Evolutionary conservation across 2,113 vertebrate species (phyloP).

Genomic region (Danio rerio): DNA sequence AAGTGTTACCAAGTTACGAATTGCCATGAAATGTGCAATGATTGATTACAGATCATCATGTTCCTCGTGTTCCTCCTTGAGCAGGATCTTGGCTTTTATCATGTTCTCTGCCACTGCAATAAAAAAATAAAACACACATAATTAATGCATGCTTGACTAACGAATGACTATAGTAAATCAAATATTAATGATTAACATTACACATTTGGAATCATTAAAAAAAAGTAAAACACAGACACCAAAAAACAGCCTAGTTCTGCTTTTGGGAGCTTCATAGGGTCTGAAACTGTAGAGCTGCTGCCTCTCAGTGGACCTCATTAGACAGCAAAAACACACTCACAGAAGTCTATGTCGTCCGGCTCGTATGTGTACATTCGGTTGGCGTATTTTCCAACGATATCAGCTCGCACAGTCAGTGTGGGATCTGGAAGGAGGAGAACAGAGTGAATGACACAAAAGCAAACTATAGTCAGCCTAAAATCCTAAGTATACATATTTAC

Average conservation of each 20-base stretch:
- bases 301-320: conserved; percentile 28
- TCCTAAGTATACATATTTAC: neutral
- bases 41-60: conserved; percentile 64
- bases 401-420: conserved; percentile 64
- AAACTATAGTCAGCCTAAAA: neutral
- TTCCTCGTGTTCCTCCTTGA: conserved; percentile 2
- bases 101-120: conserved; percentile 74
- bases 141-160: neutral
- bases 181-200: neutral
- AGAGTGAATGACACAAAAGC: neutral
- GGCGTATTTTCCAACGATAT: conserved; percentile 68
- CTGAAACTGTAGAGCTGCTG: conserved; percentile 8
- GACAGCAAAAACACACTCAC: conserved; percentile 67
- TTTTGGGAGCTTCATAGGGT: neutral
- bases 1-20: no score
- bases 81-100: conserved; percentile 67
- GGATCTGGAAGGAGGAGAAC: conserved; percentile 65
- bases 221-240: no score
- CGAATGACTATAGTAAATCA: neutral
- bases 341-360: conserved; percentile 60
- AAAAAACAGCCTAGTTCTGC: neutral
- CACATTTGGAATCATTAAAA: no score
- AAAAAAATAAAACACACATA: conserved; percentile 37
- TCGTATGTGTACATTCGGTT: conserved; percentile 68
- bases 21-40: no score